A percentile compares a stretch with the other conserved stretches of the same genome.
Evolutionary conservation across 1,140 invertebrate genomes (phyloP).

Genomic region (Rhagoletis pomonella): DNA sequence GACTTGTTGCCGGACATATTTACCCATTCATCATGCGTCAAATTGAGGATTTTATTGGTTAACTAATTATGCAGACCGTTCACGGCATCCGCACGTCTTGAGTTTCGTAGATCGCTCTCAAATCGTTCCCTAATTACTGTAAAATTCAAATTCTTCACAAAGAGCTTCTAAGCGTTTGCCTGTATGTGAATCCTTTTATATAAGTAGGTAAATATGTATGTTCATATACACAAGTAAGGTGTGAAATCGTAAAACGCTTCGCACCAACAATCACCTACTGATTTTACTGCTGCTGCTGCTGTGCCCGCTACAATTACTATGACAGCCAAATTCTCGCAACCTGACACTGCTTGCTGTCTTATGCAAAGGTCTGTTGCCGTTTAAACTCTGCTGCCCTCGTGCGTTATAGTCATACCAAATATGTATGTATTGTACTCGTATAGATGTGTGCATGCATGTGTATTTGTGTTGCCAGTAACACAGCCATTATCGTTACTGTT

Average conservation of each 20-base stretch:
- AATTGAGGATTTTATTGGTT: no score
- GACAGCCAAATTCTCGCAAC: not conserved
- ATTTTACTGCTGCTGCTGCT: not conserved
- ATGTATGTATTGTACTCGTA: not conserved
- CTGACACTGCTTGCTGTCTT: not conserved
- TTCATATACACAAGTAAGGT: not conserved
- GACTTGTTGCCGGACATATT: no score
- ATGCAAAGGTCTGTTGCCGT: not conserved
- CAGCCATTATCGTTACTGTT: constrained; percentile 14
- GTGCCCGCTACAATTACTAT: constrained; percentile 2
- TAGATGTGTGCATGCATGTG: not conserved
- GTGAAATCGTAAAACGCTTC: not conserved
- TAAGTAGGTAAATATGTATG: not conserved
- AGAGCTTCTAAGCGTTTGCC: no score
- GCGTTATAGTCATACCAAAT: not conserved
- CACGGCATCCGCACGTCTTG: no score
- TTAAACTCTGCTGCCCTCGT: not conserved
- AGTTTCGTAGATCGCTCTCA: no score
- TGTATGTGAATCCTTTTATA: no score
- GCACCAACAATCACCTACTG: constrained; percentile 14
- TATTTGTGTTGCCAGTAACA: constrained; percentile 10
- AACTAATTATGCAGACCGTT: no score
- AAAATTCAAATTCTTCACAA: not conserved
- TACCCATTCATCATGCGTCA: no score
- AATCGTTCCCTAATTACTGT: no score